phyloP scores from a whole-genome alignment of 2,888 invertebrate species.

The Odontocolon sp. region DNA sequence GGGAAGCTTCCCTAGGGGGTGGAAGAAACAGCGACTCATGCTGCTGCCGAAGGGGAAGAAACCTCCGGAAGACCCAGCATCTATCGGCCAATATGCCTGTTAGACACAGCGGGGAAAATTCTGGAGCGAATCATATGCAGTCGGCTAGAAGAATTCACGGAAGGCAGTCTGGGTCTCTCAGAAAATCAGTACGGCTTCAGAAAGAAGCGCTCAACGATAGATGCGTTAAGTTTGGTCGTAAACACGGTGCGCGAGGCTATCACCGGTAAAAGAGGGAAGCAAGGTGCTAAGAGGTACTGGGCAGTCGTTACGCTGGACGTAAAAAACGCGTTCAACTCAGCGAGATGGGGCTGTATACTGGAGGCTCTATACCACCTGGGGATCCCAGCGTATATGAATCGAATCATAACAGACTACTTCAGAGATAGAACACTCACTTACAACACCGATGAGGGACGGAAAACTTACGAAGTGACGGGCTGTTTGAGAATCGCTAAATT shows the following conservation, averaged over 20 bases:
- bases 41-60: constrained; percentile 54
- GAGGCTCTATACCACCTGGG: constrained; percentile 5
- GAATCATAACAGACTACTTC: constrained; percentile 54
- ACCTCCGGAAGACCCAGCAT: constrained; percentile 43
- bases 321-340: constrained; percentile 34
- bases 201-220: constrained; percentile 25
- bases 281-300: constrained; percentile 35
- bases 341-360: constrained; percentile 31
- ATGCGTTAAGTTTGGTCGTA: constrained; percentile 13
- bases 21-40: constrained; percentile 49
- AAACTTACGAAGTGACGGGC: constrained; percentile 19
- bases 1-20: constrained; percentile 42
- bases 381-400: constrained; percentile 49
- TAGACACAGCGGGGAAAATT: constrained; percentile 50
- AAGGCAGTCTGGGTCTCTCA: constrained; percentile 4
- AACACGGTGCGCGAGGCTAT: constrained; percentile 23
- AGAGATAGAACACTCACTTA: constrained; percentile 41
- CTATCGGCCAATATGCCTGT: constrained; percentile 36
- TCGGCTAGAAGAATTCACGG: constrained; percentile 28
- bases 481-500: too few species aligned
- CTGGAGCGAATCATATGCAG: constrained; percentile 33
- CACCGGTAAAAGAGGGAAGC: constrained; percentile 53
- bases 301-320: constrained; percentile 15
- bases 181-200: too few species aligned
- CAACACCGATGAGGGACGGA: constrained; percentile 42